Evolutionary conservation across 2,888 invertebrate genomes (phyloP).

Genomic region (Euclidia mi): DNA sequence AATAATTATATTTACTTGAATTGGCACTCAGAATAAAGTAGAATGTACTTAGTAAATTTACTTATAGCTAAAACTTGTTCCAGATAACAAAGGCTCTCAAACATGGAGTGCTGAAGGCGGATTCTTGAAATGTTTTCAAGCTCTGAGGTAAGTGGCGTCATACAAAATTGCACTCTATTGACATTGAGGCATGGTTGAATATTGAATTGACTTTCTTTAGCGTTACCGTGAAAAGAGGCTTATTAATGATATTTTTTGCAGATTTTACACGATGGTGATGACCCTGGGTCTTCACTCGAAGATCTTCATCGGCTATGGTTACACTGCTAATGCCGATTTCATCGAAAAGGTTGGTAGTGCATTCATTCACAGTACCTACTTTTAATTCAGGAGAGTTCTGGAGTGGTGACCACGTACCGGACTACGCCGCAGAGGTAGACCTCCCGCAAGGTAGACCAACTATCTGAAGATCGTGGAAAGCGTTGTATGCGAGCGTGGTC

Average conservation of each 20-base stretch:
- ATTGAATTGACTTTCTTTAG: not conserved
- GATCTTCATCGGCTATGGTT: slow-evolving; percentile 87
- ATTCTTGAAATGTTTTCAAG: slow-evolving; percentile 84
- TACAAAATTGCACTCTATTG: not conserved
- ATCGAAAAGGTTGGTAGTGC: slow-evolving; percentile 78
- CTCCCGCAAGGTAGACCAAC: too few relatives aligned
- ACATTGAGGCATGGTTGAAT: not conserved
- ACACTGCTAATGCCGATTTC: slow-evolving; percentile 85
- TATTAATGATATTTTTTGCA: too few relatives aligned
- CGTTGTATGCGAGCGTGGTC: too few relatives aligned
- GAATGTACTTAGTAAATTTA: too few relatives aligned
- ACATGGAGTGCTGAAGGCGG: slow-evolving; percentile 84
- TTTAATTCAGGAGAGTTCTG: too few relatives aligned
- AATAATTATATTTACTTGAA: too few relatives aligned
- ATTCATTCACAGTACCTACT: too few relatives aligned
- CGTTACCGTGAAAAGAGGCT: too few relatives aligned
- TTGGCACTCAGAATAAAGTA: too few relatives aligned
- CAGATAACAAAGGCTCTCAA: slow-evolving; percentile 82
- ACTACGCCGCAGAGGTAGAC: too few relatives aligned
- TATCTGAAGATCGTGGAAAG: too few relatives aligned
- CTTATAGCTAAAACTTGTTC: slow-evolving; percentile 27
- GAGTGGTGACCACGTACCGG: too few relatives aligned
- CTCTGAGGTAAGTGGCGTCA: slow-evolving; percentile 69
- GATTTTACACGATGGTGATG: slow-evolving; percentile 86
- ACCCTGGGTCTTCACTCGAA: slow-evolving; percentile 85